Base-by-base conservation (phyloP, 2,797 vertebrate species). In the Enteromius fasciolatus region DNA sequence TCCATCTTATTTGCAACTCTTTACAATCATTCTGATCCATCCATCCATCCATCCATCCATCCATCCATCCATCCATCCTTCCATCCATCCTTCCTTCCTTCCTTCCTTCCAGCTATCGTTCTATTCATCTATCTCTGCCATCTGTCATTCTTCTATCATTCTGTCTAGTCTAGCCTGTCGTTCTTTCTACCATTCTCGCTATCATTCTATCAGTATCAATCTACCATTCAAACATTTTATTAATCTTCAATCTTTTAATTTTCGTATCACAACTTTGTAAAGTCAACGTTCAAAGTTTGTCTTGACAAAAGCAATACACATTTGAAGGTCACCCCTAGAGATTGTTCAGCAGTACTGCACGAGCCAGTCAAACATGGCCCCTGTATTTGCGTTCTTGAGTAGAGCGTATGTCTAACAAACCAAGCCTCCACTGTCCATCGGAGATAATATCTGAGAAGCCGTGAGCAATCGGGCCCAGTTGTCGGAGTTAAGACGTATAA, bases 401-500 rank as follows among this genome's bases (percentile, higher is more conserved):
- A 15, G 23, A 64, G 17, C 20, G 2, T 50, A 3, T 57, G 50
- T 75, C 50, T 36, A 54, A 75, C 72, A 75, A 48, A 64, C 41
- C 28, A 48, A 10, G 64, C 41, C 28, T 46, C n/a, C 9, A 3
- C 20, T 81, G 44, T 84, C 72, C 52, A 57, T 39, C 33, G n/a
- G 68, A 78, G 74, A 73, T 57, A 64, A 54, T 52, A 67, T 81
- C 78, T 72, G 31, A 68, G 64, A 46, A 77, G 33, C 54, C 39
- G 67, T 48, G 36, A 70, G 68, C 66, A 63, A 66, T 61, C 69
- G 63, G 33, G 44, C 33, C 67, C 66, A 44, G 31, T 63, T 64
- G 76, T 68, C 41, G 52, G 23, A 83, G 72, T 72, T 79, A 68
- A 67, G 76, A 81, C 63, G 69, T 52, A 78, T 85, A 85, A 85